A percentile compares a stretch with the other conserved stretches of the same genome.
phyloP scores from a whole-genome alignment of 2,888 invertebrate species.

The Folsomia manolachei region DNA sequence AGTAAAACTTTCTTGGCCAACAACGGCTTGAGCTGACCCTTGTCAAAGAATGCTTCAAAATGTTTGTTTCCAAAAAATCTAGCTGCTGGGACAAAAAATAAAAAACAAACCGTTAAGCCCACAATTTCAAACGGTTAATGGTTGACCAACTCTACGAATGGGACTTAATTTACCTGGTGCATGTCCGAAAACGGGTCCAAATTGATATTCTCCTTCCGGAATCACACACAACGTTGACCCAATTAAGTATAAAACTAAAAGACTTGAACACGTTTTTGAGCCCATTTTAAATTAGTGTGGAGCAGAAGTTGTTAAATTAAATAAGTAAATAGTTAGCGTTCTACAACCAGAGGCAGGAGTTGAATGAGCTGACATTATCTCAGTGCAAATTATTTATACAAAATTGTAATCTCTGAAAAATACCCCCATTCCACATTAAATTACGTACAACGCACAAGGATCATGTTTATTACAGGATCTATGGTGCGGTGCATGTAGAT shows the following conservation, averaged over 20 bases:
- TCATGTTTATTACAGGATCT: neutral
- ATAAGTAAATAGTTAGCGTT: too few relatives aligned
- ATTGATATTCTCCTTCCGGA: slow-evolving; percentile 36
- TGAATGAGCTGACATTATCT: slow-evolving; percentile 9
- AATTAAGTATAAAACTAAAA: slow-evolving; percentile 22
- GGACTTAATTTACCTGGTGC: slow-evolving; percentile 9
- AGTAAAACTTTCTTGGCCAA: slow-evolving; percentile 31
- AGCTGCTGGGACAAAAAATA: slow-evolving; percentile 14
- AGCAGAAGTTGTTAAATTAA: too few relatives aligned
- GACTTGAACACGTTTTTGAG: slow-evolving; percentile 9
- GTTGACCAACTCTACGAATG: too few relatives aligned
- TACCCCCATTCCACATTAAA: neutral
- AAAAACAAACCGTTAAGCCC: neutral
- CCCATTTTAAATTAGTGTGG: slow-evolving; percentile 21
- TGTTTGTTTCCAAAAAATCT: slow-evolving; percentile 34
- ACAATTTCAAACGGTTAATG: too few relatives aligned
- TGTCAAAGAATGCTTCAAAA: slow-evolving; percentile 28
- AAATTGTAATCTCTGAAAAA: slow-evolving; percentile 8
- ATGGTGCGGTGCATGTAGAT: too few relatives aligned
- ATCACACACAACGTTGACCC: slow-evolving; percentile 33
- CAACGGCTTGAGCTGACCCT: slow-evolving; percentile 29
- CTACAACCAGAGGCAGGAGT: too few relatives aligned
- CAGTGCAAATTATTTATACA: slow-evolving; percentile 14
- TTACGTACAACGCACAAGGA: too few relatives aligned
- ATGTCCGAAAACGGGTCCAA: slow-evolving; percentile 33